Percentiles rank a stretch among this genome's conserved stretches.
Conservation (phyloP, 2,888 invertebrate genomes). For the Melinopterus prodromus region DNA sequence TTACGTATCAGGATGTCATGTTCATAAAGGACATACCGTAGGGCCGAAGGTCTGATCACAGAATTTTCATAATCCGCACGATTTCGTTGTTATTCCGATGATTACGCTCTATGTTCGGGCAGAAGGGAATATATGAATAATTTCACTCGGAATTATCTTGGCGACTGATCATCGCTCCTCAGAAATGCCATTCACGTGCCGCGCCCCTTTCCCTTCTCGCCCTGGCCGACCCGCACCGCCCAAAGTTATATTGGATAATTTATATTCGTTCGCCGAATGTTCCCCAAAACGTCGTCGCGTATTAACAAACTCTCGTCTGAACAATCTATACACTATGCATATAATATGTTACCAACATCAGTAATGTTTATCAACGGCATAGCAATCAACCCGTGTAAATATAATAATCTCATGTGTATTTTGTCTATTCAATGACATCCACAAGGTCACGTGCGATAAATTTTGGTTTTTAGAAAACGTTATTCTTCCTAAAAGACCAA, state of each 20-base stretch:
- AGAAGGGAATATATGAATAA: conserved; percentile 21
- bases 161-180: conserved; percentile 21
- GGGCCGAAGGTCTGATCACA: not conserved
- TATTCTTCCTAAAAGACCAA: too few species aligned
- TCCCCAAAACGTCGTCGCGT: not conserved
- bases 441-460: too few species aligned
- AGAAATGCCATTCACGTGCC: conserved; percentile 20
- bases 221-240: not conserved
- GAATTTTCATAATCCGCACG: conserved; percentile 17
- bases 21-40: too few species aligned
- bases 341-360: not conserved
- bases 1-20: too few species aligned
- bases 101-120: conserved; percentile 13
- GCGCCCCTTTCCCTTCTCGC: conserved; percentile 4
- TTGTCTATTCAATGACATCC: too few species aligned
- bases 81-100: conserved; percentile 23
- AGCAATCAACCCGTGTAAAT: too few species aligned
- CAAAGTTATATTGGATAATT: conserved; percentile 23
- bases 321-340: not conserved
- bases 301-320: not conserved
- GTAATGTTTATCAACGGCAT: not conserved
- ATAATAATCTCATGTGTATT: too few species aligned
- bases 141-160: conserved; percentile 20
- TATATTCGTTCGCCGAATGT: conserved; percentile 13
- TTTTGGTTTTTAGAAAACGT: too few species aligned